Evolutionary conservation across 2,113 vertebrate genomes (phyloP).

Genomic region (Grus americana): DNA sequence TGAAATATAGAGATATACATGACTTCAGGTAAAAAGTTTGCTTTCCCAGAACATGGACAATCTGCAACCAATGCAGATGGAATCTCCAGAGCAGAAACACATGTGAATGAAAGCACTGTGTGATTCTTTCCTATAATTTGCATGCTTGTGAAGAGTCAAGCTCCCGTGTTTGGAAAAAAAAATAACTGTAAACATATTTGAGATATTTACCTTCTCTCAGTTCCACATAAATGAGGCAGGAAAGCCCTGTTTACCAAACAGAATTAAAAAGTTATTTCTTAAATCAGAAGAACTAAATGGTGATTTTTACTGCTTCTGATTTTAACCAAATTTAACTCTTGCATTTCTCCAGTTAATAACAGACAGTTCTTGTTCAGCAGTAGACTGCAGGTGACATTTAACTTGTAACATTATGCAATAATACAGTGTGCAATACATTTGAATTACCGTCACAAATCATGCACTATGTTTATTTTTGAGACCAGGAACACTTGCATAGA

Average conservation of each 20-base stretch:
- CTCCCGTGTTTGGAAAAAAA: background rate
- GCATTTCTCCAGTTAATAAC: background rate
- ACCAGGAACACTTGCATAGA: background rate
- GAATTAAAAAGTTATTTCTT: conserved; percentile 45
- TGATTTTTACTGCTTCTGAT: background rate
- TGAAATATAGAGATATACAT: background rate
- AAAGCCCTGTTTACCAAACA: conserved; percentile 64
- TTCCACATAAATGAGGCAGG: conserved; percentile 64
- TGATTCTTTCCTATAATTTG: background rate
- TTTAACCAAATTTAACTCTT: background rate
- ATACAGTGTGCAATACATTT: fast-evolving
- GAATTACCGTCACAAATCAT: background rate
- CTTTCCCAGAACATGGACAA: background rate
- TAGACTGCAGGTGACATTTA: background rate
- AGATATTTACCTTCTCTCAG: conserved; percentile 65
- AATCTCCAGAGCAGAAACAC: background rate
- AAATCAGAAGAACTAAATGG: background rate
- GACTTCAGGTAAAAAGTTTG: background rate
- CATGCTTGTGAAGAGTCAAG: background rate
- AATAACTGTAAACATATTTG: background rate
- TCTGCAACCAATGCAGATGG: background rate
- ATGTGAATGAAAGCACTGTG: background rate
- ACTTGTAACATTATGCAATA: background rate
- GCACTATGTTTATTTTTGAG: background rate
- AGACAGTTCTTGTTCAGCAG: background rate